phyloP scores from a whole-genome alignment of 2,113 vertebrate species.

The Athene noctua region DNA sequence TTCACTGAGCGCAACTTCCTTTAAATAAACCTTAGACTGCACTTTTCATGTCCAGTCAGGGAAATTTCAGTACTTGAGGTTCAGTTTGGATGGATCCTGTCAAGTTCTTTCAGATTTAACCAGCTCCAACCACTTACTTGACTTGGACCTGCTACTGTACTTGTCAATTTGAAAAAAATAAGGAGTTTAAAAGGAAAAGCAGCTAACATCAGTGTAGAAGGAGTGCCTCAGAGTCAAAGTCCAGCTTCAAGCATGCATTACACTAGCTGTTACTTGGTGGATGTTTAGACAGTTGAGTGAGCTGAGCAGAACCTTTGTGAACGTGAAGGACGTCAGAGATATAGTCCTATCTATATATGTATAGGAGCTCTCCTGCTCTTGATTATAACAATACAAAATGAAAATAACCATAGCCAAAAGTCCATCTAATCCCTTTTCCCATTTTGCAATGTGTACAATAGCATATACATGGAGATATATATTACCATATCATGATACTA shows the following conservation, averaged over 20 bases:
- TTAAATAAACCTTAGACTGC: background rate
- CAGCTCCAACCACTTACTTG: background rate
- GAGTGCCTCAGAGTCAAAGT: background rate
- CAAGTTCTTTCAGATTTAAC: background rate
- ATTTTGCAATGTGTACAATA: background rate
- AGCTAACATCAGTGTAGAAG: background rate
- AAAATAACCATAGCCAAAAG: background rate
- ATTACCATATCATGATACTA: background rate
- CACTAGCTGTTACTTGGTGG: background rate
- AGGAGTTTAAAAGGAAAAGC: background rate
- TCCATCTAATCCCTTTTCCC: background rate
- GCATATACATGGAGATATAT: no score
- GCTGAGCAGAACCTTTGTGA: background rate
- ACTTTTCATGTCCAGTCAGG: background rate
- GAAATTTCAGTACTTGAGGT: background rate
- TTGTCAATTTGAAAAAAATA: background rate
- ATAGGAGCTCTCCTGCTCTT: background rate
- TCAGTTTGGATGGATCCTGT: background rate
- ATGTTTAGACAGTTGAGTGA: background rate
- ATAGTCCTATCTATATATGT: rapidly evolving
- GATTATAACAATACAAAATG: background rate
- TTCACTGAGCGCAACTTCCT: background rate
- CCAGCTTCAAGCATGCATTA: background rate
- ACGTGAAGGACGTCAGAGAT: background rate
- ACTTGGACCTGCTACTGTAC: rapidly evolving